These are phyloP conservation scores for Xenops minutus DNA, from an alignment of 2,797 vertebrate species.

Conservation along the genomic window DNA sequence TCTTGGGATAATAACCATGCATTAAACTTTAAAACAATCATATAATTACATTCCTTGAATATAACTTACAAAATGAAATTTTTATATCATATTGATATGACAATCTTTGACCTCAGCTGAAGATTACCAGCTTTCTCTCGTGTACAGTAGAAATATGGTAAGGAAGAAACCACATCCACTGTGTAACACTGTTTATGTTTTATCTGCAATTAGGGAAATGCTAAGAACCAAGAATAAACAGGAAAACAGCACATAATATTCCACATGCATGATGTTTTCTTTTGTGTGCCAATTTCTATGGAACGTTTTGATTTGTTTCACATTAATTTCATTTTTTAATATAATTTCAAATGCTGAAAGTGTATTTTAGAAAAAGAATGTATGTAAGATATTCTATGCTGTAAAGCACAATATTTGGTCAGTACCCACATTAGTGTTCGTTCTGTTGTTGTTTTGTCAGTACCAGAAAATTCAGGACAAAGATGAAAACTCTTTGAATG, in stretches of 20 bases:
- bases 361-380: conserved; percentile 21
- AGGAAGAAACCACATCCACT: not conserved
- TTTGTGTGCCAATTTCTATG: conserved; percentile 6
- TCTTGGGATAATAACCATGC: not conserved
- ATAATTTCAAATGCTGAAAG: not conserved
- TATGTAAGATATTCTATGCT: conserved; percentile 9
- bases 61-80: not conserved
- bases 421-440: conserved; percentile 7
- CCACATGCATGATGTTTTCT: not conserved
- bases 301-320: not conserved
- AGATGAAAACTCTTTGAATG: not conserved
- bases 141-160: conserved; percentile 2
- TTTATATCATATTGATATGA: conserved; percentile 76
- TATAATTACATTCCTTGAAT: conserved; percentile 4
- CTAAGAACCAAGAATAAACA: not conserved
- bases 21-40: not conserved
- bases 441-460: not conserved
- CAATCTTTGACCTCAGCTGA: conserved; percentile 51
- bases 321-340: not conserved
- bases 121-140: conserved; percentile 35
- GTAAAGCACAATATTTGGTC: conserved; percentile 23
- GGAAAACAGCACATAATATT: not conserved
- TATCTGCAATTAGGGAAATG: not conserved
- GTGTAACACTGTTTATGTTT: not conserved
- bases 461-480: conserved; percentile 3